These are phyloP conservation scores for Naja naja DNA, from an alignment of 2,113 vertebrate genomes.

Conservation along the genomic window DNA sequence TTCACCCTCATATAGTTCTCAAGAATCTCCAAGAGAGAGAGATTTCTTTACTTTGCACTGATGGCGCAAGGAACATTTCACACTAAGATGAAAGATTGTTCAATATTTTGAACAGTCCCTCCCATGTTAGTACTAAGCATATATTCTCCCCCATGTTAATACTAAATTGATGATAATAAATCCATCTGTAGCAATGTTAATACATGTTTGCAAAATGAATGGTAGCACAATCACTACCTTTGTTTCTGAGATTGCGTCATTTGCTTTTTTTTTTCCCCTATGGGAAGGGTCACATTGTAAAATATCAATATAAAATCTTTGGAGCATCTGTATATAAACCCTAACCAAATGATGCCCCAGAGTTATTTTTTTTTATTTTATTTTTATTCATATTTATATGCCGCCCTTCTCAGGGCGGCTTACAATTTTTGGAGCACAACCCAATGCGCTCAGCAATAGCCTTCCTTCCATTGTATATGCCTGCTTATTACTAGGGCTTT, in stretches of 20 bases:
- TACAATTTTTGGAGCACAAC: too few species aligned
- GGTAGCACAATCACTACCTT: slow-evolving; percentile 47
- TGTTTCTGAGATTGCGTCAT: slow-evolving; percentile 69
- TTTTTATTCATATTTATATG: too few species aligned
- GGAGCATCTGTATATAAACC: slow-evolving; percentile 20
- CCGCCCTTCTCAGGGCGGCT: too few species aligned
- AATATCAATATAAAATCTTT: slow-evolving; percentile 57
- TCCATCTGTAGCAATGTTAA: slow-evolving; percentile 72
- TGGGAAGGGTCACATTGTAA: slow-evolving; percentile 58
- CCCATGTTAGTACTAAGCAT: slow-evolving; percentile 66
- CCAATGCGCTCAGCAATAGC: too few species aligned
- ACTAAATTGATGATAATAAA: slow-evolving; percentile 81
- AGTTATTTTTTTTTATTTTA: too few species aligned
- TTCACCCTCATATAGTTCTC: background rate
- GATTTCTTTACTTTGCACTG: background rate
- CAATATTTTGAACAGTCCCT: slow-evolving; percentile 47
- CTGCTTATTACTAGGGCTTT: too few species aligned
- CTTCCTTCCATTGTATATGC: too few species aligned
- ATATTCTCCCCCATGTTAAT: slow-evolving; percentile 48
- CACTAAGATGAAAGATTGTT: slow-evolving; percentile 41
- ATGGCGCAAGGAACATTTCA: background rate
- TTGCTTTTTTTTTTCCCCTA: slow-evolving; percentile 42
- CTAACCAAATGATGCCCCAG: slow-evolving; percentile 15
- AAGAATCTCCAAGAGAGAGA: background rate
- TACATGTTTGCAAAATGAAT: slow-evolving; percentile 64